Percentiles rank a stretch among this genome's conserved stretches.
Conservation (phyloP, 2,888 invertebrate species). For the Anaspis maculata region DNA sequence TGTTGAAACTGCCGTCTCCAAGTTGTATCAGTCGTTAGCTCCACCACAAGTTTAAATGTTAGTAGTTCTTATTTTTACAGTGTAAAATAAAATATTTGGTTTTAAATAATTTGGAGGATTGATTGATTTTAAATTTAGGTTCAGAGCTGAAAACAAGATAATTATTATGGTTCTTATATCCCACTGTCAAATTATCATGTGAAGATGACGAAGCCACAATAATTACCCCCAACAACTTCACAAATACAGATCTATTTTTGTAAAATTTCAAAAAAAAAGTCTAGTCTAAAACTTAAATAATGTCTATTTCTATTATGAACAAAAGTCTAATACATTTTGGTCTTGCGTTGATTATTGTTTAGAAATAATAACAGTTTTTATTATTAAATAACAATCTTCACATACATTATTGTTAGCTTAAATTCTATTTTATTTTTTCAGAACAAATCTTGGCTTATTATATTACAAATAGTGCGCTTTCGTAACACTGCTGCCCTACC, state of each 20-base stretch:
- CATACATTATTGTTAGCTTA: conserved; percentile 16
- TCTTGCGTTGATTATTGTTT: conserved; percentile 18
- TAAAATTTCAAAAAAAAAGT: too few relatives aligned
- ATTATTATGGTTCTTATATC: too few relatives aligned
- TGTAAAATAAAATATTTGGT: too few relatives aligned
- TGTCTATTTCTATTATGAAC: conserved; percentile 5
- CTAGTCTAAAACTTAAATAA: background rate
- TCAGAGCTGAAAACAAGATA: too few relatives aligned
- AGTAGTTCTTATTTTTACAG: too few relatives aligned
- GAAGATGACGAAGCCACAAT: too few relatives aligned
- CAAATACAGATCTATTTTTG: too few relatives aligned
- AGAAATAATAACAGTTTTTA: conserved; percentile 2
- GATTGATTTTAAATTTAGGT: too few relatives aligned
- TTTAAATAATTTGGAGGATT: too few relatives aligned
- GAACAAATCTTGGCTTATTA: conserved; percentile 14
- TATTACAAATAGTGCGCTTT: conserved; percentile 18
- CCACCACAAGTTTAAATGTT: conserved; percentile 45
- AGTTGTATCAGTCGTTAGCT: conserved; percentile 76
- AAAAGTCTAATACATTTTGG: conserved; percentile 23
- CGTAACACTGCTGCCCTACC: too few relatives aligned
- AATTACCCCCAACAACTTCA: too few relatives aligned
- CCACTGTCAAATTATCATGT: too few relatives aligned
- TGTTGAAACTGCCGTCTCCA: conserved; percentile 75
- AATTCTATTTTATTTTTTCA: conserved; percentile 12
- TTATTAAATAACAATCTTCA: conserved; percentile 20